A percentile compares a stretch with the other conserved stretches of the same genome.
phyloP scores from a whole-genome alignment of 2,888 invertebrate species.

The Pachycephus smyrnensis region DNA sequence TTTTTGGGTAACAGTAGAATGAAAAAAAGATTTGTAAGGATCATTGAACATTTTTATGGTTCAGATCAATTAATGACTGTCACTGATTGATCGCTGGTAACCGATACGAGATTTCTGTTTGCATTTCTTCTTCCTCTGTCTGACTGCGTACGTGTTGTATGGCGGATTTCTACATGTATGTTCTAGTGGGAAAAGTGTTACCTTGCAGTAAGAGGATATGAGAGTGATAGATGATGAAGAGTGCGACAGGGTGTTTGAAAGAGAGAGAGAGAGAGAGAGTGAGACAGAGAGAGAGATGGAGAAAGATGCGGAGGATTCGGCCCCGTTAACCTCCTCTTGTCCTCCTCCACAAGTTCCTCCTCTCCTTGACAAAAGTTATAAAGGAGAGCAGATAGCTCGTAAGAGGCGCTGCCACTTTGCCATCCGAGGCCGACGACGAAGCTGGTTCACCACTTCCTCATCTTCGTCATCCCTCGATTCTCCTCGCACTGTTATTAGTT shows the following conservation, averaged over 20 bases:
- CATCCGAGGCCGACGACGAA: conserved; percentile 53
- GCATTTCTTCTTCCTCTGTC: background rate
- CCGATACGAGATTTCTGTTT: background rate
- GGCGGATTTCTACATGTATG: background rate
- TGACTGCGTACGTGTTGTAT: background rate
- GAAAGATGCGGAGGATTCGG: conserved; percentile 42
- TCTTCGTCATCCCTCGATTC: background rate
- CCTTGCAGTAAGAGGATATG: background rate
- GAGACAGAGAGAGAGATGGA: conserved; percentile 1
- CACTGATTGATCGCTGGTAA: background rate
- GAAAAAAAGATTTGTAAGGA: background rate
- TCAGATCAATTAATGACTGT: background rate
- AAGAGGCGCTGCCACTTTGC: conserved; percentile 60
- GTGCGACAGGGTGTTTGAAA: background rate
- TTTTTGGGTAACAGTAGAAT: background rate
- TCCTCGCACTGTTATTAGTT: background rate
- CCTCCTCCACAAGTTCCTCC: conserved; percentile 33
- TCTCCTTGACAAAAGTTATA: conserved; percentile 59
- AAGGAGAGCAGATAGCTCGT: conserved; percentile 55
- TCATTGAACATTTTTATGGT: background rate
- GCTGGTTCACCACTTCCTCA: conserved; percentile 29
- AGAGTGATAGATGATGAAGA: background rate
- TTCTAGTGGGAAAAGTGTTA: background rate
- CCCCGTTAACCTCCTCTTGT: conserved; percentile 51
- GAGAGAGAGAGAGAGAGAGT: conserved; percentile 9